Conservation (phyloP, 1,140 invertebrate genomes). For the Drosophila oshimai region DNA sequence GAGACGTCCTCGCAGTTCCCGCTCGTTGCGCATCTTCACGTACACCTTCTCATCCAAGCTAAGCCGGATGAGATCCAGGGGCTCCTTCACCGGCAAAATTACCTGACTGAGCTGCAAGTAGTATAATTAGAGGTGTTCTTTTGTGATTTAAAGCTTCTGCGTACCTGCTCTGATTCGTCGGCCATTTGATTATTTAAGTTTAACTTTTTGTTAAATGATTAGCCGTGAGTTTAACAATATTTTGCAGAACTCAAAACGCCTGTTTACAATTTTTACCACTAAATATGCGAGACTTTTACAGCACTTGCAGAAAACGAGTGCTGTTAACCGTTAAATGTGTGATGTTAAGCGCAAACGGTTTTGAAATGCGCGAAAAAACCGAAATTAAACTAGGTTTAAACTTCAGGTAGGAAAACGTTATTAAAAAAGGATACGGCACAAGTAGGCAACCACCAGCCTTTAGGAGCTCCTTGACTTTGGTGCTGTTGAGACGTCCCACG, state of each 20-base stretch:
- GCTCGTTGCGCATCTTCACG: constrained; percentile 99
- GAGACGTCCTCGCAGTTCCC: constrained; percentile 95
- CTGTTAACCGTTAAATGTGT: no score
- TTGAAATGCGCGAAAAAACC: not conserved
- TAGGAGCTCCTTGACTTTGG: constrained; percentile 76
- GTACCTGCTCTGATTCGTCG: constrained; percentile 77
- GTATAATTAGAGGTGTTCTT: not conserved
- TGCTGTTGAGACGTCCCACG: constrained; percentile 73
- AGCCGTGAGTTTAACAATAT: not conserved
- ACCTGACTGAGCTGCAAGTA: constrained; percentile 85
- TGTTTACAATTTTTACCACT: constrained; percentile 26
- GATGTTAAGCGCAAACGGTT: constrained; percentile 1
- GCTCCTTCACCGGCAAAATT: constrained; percentile 97
- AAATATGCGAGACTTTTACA: not conserved
- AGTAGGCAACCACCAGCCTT: constrained; percentile 82
- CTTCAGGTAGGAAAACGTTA: not conserved
- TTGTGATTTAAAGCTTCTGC: constrained; percentile 6
- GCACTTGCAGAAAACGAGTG: constrained; percentile 13
- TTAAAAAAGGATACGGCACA: constrained; percentile 84
- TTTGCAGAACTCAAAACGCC: constrained; percentile 3
- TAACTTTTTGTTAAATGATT: constrained; percentile 8
- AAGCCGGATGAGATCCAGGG: constrained; percentile 96
- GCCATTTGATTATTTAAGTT: constrained; percentile 52
- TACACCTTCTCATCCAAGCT: constrained; percentile 99
- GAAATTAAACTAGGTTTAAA: not conserved